phyloP scores from a whole-genome alignment of 2,888 invertebrate species.

The Acleris holmiana region DNA sequence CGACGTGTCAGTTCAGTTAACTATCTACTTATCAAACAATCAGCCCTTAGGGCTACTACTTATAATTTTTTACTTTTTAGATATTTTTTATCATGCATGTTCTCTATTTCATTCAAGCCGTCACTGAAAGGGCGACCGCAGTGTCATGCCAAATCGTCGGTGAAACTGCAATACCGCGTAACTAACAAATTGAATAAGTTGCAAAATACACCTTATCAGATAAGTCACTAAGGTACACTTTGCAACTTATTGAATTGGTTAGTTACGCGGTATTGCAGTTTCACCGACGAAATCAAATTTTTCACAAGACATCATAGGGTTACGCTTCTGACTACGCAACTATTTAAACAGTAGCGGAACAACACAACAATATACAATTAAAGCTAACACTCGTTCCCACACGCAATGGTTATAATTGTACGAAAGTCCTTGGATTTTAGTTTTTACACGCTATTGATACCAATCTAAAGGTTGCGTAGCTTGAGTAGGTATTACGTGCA shows the following conservation, averaged over 20 bases:
- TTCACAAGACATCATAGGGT: constrained; percentile 45
- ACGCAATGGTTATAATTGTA: constrained; percentile 62
- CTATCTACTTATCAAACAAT: too few relatives aligned
- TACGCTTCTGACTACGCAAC: constrained; percentile 61
- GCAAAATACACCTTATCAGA: too few relatives aligned
- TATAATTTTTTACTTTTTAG: too few relatives aligned
- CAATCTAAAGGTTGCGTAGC: constrained; percentile 72
- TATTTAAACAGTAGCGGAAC: constrained; percentile 55
- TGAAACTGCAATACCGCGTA: too few relatives aligned
- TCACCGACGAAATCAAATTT: too few relatives aligned
- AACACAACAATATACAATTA: constrained; percentile 75
- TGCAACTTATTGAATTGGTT: too few relatives aligned
- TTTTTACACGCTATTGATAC: constrained; percentile 61
- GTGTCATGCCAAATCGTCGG: constrained; percentile 29
- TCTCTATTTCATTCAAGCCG: background rate
- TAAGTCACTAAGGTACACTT: too few relatives aligned
- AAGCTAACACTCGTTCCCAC: constrained; percentile 63
- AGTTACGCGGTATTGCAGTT: too few relatives aligned
- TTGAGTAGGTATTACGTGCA: constrained; percentile 24
- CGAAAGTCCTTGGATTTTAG: constrained; percentile 73
- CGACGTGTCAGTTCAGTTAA: too few relatives aligned
- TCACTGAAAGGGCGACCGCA: constrained; percentile 20
- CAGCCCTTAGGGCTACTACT: too few relatives aligned
- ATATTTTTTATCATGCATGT: too few relatives aligned
- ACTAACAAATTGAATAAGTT: too few relatives aligned